phyloP scores from a whole-genome alignment of 2,113 vertebrate species.

The Regulus satrapa region DNA sequence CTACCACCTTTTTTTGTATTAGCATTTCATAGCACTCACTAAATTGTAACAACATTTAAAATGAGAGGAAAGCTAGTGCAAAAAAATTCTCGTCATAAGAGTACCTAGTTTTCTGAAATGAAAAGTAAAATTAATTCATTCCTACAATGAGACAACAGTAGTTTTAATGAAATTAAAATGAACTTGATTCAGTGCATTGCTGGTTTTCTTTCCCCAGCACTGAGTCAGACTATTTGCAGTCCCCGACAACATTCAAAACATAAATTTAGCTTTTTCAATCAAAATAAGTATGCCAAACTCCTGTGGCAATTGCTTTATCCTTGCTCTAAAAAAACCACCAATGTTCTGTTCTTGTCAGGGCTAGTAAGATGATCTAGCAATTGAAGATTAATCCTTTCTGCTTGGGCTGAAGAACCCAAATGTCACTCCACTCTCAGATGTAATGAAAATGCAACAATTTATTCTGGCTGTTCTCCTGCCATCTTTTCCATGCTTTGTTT shows the following conservation, averaged over 20 bases:
- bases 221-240: not conserved
- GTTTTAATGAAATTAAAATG: not conserved
- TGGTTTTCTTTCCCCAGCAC: not conserved
- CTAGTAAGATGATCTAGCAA: not conserved
- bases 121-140: not conserved
- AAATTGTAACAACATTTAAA: not conserved
- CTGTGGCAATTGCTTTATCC: not conserved
- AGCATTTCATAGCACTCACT: not conserved
- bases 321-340: not conserved
- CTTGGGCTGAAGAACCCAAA: not conserved
- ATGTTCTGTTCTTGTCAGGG: not conserved
- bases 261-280: not conserved
- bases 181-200: not conserved
- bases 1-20: rapidly evolving
- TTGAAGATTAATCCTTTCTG: not conserved
- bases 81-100: not conserved
- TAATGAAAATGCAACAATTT: not conserved
- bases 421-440: not conserved
- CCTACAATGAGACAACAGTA: not conserved
- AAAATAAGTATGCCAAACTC: not conserved
- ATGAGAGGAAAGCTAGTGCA: not conserved
- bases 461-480: not conserved
- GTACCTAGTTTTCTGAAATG: not conserved
- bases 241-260: not conserved
- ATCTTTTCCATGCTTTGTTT: not conserved